Base-by-base conservation (phyloP, 2,797 vertebrate genomes). In the Galago senegalensis region DNA sequence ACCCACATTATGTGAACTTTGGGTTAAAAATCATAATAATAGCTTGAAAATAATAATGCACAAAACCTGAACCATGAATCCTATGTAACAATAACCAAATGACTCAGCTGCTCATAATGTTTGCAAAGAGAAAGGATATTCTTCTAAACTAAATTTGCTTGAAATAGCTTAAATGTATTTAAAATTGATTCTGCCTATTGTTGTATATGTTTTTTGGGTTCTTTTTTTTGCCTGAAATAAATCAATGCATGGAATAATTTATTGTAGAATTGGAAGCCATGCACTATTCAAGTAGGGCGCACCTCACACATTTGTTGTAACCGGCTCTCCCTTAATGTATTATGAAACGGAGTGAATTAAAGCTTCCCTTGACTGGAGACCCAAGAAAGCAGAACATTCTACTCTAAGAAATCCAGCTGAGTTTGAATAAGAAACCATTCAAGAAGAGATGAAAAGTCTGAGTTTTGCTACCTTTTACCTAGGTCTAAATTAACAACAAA, bases 351-450 rank as follows among this genome's bases (percentile, higher is more conserved):
- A 88, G n/a, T 86, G 69, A 96, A 82, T 81, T 89, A 92, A 86
- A 95, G 31, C 37, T 56, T 90, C 56, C 56, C n/a, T 69, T 73
- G 76, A 95, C 31, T 53, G 31, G 53, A 92, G 72, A 94, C 5
- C 25, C 73, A 79, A 82, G 72, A 80, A 85, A 77, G 37, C 76
- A 88, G 67, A 58, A 60, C 29, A 13, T 14, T 89, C 56, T 92
- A 58, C 65, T 96, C 65, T 88, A 75, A 56, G 18, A 88, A 67
- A 61, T 84, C 81, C 77, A 73, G 67, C 56, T 84, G 73, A 87
- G 37, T 79, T 81, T 85, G 84, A 91, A 85, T 86, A 95, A 86
- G 72, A 94, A 97, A 86, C 72, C 82, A 73, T 58, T 88, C 77
- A 79, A 83, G 73, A 88, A 70, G 40, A 95, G 40, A 93, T 67